Percentiles rank a stretch among this genome's conserved stretches.
Conservation (phyloP, 23 tunicate species). For the Phallusia fumigata region DNA sequence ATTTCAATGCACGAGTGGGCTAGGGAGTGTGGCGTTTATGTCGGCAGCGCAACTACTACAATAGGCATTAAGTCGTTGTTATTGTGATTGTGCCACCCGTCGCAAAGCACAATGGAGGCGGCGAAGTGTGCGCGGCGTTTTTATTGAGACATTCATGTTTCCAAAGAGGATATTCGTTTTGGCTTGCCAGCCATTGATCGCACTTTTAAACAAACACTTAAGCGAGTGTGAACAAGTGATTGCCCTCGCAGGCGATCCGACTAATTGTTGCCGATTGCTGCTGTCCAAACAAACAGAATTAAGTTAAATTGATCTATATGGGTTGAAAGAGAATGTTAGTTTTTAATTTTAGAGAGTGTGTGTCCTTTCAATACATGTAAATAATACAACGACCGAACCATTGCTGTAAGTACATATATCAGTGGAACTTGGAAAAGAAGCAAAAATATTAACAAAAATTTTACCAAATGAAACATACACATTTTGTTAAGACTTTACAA, state of each 20-base stretch:
- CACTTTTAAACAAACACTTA: constrained; percentile 5
- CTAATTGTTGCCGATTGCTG: neutral
- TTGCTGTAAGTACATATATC: too few relatives aligned
- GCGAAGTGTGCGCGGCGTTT: constrained; percentile 11
- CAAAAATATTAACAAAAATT: too few relatives aligned
- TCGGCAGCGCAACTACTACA: neutral
- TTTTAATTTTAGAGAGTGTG: too few relatives aligned
- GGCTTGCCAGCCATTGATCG: neutral
- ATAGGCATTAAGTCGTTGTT: constrained; percentile 13
- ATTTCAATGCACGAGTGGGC: neutral
- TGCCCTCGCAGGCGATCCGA: neutral
- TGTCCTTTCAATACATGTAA: too few relatives aligned
- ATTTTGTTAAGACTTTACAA: too few relatives aligned
- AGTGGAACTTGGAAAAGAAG: too few relatives aligned
- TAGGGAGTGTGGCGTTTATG: neutral
- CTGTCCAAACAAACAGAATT: neutral
- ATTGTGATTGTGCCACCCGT: constrained; percentile 8
- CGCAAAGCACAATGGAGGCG: neutral
- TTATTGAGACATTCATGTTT: constrained; percentile 8
- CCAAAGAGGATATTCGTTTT: constrained; percentile 12
- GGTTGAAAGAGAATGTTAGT: too few relatives aligned
- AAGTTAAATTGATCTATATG: neutral
- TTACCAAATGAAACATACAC: too few relatives aligned
- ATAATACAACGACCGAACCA: too few relatives aligned
- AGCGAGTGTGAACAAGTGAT: neutral